Evolutionary conservation across 2,888 invertebrate genomes (phyloP).

Genomic region (Scaptodrosophila latifasciaeformis): DNA sequence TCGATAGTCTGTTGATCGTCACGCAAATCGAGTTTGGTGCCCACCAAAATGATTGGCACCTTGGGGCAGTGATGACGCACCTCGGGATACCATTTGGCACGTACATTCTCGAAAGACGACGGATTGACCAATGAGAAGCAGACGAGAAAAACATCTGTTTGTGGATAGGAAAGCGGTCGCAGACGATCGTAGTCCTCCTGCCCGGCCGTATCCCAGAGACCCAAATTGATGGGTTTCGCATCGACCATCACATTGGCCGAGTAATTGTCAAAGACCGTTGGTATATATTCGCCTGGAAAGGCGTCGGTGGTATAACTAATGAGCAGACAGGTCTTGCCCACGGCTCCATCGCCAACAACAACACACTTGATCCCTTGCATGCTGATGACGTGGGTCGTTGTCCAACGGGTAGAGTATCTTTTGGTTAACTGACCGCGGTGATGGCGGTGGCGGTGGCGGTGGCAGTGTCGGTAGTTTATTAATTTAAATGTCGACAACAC

Average conservation of each 20-base stretch:
- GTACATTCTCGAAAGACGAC: constrained; percentile 73
- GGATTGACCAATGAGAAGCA: constrained; percentile 73
- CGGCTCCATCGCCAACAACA: constrained; percentile 74
- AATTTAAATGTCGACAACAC: constrained; percentile 31
- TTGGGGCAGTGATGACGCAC: constrained; percentile 73
- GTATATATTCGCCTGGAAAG: constrained; percentile 73
- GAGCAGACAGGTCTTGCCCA: constrained; percentile 73
- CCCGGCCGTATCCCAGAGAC: constrained; percentile 73
- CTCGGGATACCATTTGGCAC: constrained; percentile 74
- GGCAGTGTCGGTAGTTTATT: constrained; percentile 32
- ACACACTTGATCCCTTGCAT: constrained; percentile 75
- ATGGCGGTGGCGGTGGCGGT: constrained; percentile 2
- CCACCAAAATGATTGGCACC: constrained; percentile 72
- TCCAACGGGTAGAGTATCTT: neutral
- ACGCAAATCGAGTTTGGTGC: constrained; percentile 72
- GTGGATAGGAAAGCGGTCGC: constrained; percentile 72
- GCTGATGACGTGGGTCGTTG: constrained; percentile 39
- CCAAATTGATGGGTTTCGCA: constrained; percentile 72
- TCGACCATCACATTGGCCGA: constrained; percentile 74
- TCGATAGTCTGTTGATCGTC: constrained; percentile 73
- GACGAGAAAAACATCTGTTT: constrained; percentile 72
- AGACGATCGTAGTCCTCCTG: constrained; percentile 73
- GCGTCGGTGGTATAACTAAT: constrained; percentile 74
- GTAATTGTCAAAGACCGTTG: constrained; percentile 73
- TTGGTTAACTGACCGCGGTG: constrained; percentile 1